Evolutionary conservation across 2,888 invertebrate genomes (phyloP).

Genomic region (Matsumyia berberina): DNA sequence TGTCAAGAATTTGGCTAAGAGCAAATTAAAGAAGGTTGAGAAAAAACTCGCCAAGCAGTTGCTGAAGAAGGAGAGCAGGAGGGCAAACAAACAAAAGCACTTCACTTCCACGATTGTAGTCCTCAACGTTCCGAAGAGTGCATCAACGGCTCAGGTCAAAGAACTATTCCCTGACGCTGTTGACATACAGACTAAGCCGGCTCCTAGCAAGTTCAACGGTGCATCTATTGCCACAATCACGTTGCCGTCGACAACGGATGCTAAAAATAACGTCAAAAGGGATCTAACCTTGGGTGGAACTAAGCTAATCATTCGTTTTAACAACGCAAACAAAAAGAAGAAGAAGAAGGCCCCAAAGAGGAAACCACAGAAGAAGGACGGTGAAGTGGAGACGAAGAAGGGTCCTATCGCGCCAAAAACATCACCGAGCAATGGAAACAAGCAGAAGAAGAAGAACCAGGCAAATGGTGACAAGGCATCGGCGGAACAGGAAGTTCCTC

Average conservation of each 20-base stretch:
- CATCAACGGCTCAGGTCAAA: constrained; percentile 79
- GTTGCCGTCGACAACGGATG: constrained; percentile 80
- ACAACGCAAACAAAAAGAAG: constrained; percentile 61
- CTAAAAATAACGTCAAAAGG: constrained; percentile 78
- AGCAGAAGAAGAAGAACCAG: constrained; percentile 13
- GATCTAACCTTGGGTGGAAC: constrained; percentile 78
- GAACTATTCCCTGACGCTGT: constrained; percentile 81
- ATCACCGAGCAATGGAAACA: neutral
- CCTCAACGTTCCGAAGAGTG: constrained; percentile 80
- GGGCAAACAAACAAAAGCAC: constrained; percentile 72
- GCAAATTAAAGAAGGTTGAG: constrained; percentile 79
- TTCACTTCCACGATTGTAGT: constrained; percentile 81
- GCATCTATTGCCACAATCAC: constrained; percentile 80
- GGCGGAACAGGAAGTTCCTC: neutral
- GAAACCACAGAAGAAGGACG: neutral
- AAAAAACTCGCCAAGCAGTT: constrained; percentile 78
- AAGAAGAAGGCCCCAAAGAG: constrained; percentile 9
- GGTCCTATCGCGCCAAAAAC: neutral
- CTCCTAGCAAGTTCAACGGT: constrained; percentile 78
- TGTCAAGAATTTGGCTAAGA: constrained; percentile 79
- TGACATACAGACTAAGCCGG: constrained; percentile 80
- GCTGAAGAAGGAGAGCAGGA: constrained; percentile 79
- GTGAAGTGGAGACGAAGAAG: neutral
- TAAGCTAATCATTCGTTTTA: constrained; percentile 79
- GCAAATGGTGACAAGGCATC: neutral